Evolutionary conservation across 2,888 invertebrate species (phyloP), one percentile per base, ranked within the genome.

Genomic region (Amphipoea oculea): DNA sequence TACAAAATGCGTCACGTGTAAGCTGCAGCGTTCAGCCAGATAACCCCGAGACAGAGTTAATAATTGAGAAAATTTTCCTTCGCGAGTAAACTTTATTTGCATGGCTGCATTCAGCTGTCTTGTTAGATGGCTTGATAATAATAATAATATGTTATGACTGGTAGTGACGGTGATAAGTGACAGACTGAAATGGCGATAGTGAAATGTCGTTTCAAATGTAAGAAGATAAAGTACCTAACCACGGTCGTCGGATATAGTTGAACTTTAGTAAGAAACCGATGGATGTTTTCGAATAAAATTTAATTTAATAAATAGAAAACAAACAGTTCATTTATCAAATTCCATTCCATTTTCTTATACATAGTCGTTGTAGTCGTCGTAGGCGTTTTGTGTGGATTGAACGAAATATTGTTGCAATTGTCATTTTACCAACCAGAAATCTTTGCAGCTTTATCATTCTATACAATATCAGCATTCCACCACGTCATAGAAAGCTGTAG

Each of bases 401-500:
- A 51, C 4, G 51, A 42, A 78, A 68, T 67, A 66, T 60, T 57
- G 29, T 40, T 48, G 17, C 29, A 80, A 57, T 20, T 73, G 48
- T 51, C 63, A 57, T 42, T 57, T 11, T 36, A 66, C 23, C 42
- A 76, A 76, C 45, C 51, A 67, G 29, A 76, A n/a, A 76, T 76
- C 6, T 36, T 51, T 60, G 12, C n/a, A 76, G 48, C 66, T 65
- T 75, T 80, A 57, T 76, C 40, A 72, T 78, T 77, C 48, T 48
- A 20, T 48, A 65, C 62, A 62, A 63, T 72, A 75, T 84, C 76
- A 69, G 66, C 81, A 83, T 83, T 84, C 85, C 76, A 57, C 62
- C 66, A 70, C 72, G 76, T 81, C 84, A 81, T 83, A 84, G 83
- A 83, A 83, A 84, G 83, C 73, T 84, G 76, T 69, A 63, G 65